Percentiles rank a stretch among this genome's conserved stretches.
Evolutionary conservation across 1,140 invertebrate genomes (phyloP).

Genomic region (Medauroidea extradentata): DNA sequence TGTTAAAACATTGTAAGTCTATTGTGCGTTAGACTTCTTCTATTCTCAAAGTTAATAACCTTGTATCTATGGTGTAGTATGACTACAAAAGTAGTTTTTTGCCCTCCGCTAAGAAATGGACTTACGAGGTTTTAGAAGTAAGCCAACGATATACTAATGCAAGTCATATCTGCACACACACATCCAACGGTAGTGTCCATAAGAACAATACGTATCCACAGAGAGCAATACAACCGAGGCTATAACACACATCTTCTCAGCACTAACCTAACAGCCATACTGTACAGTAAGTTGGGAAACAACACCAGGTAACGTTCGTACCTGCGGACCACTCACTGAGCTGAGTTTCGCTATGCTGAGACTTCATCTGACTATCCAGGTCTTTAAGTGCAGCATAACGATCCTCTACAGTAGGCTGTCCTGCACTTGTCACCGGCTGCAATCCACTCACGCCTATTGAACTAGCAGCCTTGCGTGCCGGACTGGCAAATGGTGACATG

Average conservation of each 20-base stretch:
- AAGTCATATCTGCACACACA: background rate
- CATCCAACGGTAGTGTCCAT: background rate
- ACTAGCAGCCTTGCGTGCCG: slow-evolving; percentile 4
- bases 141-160: no score
- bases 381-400: slow-evolving; percentile 79
- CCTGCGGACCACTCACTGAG: slow-evolving; percentile 4
- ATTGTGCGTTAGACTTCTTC: no score
- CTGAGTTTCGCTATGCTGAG: slow-evolving; percentile 29
- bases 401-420: slow-evolving; percentile 58
- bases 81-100: no score
- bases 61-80: no score
- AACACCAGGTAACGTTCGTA: no score
- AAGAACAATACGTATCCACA: background rate
- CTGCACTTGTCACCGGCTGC: slow-evolving; percentile 23
- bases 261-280: background rate
- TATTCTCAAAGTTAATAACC: background rate
- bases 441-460: background rate
- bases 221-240: background rate
- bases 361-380: slow-evolving; percentile 64
- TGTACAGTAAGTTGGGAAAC: no score
- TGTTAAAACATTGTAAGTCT: no score
- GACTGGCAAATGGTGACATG: slow-evolving; percentile 8
- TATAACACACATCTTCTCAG: background rate
- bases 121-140: no score
- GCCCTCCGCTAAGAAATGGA: no score